Evolutionary conservation across 2,888 invertebrate genomes (phyloP), one percentile per base, ranked within the genome.

Genomic region (Xestobium rufovillosum): DNA sequence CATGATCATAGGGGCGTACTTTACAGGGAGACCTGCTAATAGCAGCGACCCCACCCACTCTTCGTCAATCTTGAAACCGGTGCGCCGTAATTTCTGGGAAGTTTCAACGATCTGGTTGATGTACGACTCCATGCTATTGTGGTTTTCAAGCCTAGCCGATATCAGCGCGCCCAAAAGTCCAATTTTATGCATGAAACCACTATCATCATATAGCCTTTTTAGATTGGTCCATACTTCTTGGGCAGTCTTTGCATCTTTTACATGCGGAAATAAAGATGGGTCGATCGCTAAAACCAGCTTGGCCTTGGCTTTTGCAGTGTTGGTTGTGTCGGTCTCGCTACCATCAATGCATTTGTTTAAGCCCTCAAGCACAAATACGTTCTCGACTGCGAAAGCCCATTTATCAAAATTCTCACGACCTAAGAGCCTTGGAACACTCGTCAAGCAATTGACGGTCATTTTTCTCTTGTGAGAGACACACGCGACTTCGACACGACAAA

Each of bases 91-190:
- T 42, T 47, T 50, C 34, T 56, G 55, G 2, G 48, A 36, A 3
- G 49, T 56, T 37, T 56, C 53, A 3, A 55, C 37, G 2, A 59
- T 34, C 38, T 55, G 52, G 32, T 45, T 56, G n/a, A n/a, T n/a
- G n/a, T n/a, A n/a, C n/a, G n/a, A n/a, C n/a, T n/a, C n/a, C n/a
- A n/a, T n/a, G n/a, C n/a, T n/a, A n/a, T n/a, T n/a, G n/a, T n/a
- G n/a, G n/a, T n/a, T n/a, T n/a, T n/a, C n/a, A n/a, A n/a, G n/a
- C n/a, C n/a, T n/a, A n/a, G n/a, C n/a, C n/a, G n/a, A n/a, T n/a
- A n/a, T n/a, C n/a, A n/a, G n/a, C n/a, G n/a, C n/a, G n/a, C n/a
- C n/a, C n/a, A n/a, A n/a, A n/a, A n/a, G n/a, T n/a, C n/a, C n/a
- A n/a, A n/a, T n/a, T n/a, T n/a, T n/a, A n/a, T n/a, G n/a, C n/a